A percentile compares a stretch with the other conserved stretches of the same genome.
Evolutionary conservation across 2,113 vertebrate species (phyloP).

Genomic region (Pogona vitticeps): DNA sequence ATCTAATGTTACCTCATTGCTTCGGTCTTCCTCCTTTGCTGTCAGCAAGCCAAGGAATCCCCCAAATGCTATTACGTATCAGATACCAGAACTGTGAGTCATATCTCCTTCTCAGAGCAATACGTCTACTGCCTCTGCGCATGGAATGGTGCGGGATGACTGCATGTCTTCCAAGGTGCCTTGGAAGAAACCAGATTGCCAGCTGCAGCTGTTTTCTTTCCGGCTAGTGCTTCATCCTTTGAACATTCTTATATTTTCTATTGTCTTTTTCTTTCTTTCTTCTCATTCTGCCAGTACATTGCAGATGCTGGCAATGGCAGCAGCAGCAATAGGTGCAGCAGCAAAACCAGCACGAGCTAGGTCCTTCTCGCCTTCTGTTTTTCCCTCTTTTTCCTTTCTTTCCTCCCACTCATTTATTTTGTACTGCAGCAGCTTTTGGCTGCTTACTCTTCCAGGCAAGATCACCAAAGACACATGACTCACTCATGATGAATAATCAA

Average conservation of each 20-base stretch:
- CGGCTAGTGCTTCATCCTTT: slow-evolving; percentile 61
- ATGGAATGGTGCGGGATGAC: slow-evolving; percentile 44
- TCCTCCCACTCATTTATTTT: background rate
- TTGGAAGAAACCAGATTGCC: slow-evolving; percentile 62
- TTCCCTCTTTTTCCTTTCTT: slow-evolving; percentile 32
- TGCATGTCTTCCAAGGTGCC: slow-evolving; percentile 65
- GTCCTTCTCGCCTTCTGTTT: slow-evolving; percentile 70
- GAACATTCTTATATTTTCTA: slow-evolving; percentile 52
- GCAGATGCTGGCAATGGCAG: slow-evolving; percentile 33
- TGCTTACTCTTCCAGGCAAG: slow-evolving; percentile 81
- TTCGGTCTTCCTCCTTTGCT: slow-evolving; percentile 76
- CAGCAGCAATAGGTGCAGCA: slow-evolving; percentile 70
- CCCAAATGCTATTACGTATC: slow-evolving; percentile 79
- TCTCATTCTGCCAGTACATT: slow-evolving; percentile 59
- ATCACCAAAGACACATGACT: slow-evolving; percentile 85
- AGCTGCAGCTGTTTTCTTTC: slow-evolving; percentile 56
- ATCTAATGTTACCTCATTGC: slow-evolving; percentile 73
- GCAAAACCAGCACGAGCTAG: slow-evolving; percentile 70
- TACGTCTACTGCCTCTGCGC: slow-evolving; percentile 59
- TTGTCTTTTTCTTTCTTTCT: slow-evolving; percentile 64
- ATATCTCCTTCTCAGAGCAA: slow-evolving; percentile 67
- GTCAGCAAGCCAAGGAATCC: slow-evolving; percentile 83
- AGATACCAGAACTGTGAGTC: slow-evolving; percentile 78
- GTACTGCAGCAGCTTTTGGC: slow-evolving; percentile 79
- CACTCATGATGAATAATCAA: slow-evolving; percentile 88